Base-by-base conservation (phyloP, 2,888 invertebrate species). In the Lottia scabra region DNA sequence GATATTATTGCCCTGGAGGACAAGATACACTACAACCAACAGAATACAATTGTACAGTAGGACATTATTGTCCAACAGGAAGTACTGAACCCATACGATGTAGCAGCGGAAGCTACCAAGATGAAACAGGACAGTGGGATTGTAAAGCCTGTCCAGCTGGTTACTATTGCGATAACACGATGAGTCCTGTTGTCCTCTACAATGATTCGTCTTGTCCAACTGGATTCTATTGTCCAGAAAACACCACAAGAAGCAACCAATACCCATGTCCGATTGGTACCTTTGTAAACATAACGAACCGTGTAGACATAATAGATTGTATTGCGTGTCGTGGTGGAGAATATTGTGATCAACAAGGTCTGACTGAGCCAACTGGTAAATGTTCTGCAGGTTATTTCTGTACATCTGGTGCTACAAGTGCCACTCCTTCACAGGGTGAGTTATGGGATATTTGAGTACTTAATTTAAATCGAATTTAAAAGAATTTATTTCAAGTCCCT, bases 1-100 rank as follows among this genome's bases (percentile, higher is more conserved):
- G 88, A 15, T 88, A 85, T 75, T 87, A 87, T 76, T 88, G 88
- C 67, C 86, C 88, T 2, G 85, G 83, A 12, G 87, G 85, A 38
- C 86, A 87, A 69, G 81, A 81, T 68, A 71, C 73, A 5, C 74
- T 83, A 0, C 76, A 76, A 19, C 86, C 87, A 0, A 65, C 76
- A 3, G 84, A 82, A 16, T 82, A 79, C 65, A 87, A 85, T 76
- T 88, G 88, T 75, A 84, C 87, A 8, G 78, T 79, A 44, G 88
- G 88, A 23, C 85, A 87, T 77, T 87, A 81, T 77, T 88, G 88
- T 70, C 80, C 81, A 2, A 77, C 75, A 38, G 87, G 85, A 27
- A 85, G 83, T 63, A 68, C 75, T 5, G 71, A 80, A 2, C 85
- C 86, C 6, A 46, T 74, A 2, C 69, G 85, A 27, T 87, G 87